Evolutionary conservation across 2,797 vertebrate genomes (phyloP), one percentile per base, ranked within the genome.

Genomic region (Hyperoplus lanceolatus): DNA sequence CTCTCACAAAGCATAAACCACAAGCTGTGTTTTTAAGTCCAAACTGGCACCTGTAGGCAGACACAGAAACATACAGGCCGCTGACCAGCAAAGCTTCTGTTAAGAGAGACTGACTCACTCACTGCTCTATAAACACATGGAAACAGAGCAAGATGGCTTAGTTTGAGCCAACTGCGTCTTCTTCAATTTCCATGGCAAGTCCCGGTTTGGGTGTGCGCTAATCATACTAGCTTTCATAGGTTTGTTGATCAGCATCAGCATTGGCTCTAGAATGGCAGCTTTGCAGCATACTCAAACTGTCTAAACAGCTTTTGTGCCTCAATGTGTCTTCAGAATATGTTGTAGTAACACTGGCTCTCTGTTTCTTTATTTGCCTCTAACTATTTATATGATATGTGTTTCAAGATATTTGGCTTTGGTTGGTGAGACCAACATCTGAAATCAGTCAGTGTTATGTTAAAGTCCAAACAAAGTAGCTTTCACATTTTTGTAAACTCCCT

Each of bases 11-110:
- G 54, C 59, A 70, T 1, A 67, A 65, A 65, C 55, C 38, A 66
- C 56, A 57, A 46, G 68, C 43, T 59, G 55, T 60, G 16, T 66
- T 75, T 79, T 79, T 38, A 39, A 41, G 71, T 56, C 16, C 49
- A 11, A 21, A 56, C 36, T 9, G 45, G 38, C 43, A 71, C 3
- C 50, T 53, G 29, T 42, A 62, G 29, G 29, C 29, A n/a, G 38
- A n/a, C 57, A 61, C 65, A 49, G 43, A 43, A 21, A 42, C 3
- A 36, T 18, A 66, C 60, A 60, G 11, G 10, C 43, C 6, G n/a
- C 41, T 54, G 21, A 12, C 38, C 15, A 21, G 58, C 21, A 58
- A 75, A 81, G 16, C n/a, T 39, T 4, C 29, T 56, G 49, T 78
- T 61, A 36, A 61, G 14, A 56, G 43, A 63, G 18, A 7, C 41